These are phyloP conservation scores for Epinephelus malabaricus DNA, from an alignment of 2,797 vertebrate genomes.

Conservation along the genomic window DNA sequence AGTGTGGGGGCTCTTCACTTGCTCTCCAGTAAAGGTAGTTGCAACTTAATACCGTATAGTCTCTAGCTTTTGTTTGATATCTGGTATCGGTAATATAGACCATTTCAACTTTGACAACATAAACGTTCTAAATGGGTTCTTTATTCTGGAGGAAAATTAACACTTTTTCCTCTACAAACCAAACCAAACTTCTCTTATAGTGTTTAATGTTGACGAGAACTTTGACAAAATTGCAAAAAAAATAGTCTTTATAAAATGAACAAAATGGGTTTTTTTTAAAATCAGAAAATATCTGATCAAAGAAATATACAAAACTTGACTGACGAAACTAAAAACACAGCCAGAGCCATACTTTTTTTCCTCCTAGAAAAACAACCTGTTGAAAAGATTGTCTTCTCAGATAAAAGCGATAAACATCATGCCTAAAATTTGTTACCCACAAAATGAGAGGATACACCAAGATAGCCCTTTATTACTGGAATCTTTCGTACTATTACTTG, in stretches of 20 bases:
- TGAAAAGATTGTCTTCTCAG: background rate
- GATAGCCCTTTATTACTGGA: conserved; percentile 1
- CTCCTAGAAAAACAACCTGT: background rate
- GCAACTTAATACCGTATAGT: no score
- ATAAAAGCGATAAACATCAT: background rate
- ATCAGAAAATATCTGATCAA: background rate
- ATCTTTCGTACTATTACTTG: conserved; percentile 19
- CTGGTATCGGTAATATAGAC: no score
- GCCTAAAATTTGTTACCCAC: background rate
- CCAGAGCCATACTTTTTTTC: background rate
- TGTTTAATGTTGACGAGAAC: background rate
- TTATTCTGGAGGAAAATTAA: background rate
- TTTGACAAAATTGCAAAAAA: background rate
- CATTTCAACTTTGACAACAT: no score
- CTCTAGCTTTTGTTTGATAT: no score
- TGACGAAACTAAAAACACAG: no score
- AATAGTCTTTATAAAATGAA: background rate
- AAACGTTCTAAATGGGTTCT: no score
- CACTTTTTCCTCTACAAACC: background rate
- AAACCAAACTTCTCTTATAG: background rate
- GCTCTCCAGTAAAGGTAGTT: no score
- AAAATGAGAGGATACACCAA: conserved; percentile 12
- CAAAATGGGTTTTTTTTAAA: background rate
- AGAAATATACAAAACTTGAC: background rate
- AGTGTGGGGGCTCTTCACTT: no score